phyloP scores from a whole-genome alignment of 2,888 invertebrate species.

The Lasioglossum marginatum region DNA sequence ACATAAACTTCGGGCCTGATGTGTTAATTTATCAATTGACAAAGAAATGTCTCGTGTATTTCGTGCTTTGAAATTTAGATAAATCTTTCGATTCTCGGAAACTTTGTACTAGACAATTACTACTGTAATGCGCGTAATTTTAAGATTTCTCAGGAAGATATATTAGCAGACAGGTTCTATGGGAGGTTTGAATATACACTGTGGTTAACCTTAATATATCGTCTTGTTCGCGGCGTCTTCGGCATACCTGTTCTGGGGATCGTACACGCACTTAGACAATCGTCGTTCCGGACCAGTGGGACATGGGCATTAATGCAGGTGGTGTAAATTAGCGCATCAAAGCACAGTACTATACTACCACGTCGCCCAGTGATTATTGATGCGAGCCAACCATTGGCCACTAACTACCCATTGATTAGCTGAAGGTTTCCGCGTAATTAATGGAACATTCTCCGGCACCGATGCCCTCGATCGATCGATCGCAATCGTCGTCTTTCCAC shows the following conservation, averaged over 20 bases:
- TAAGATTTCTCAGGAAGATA: neutral
- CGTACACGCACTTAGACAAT: slow-evolving; percentile 69
- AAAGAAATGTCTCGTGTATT: neutral
- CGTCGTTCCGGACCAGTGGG: slow-evolving; percentile 69
- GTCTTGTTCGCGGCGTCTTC: slow-evolving; percentile 47
- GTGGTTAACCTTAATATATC: slow-evolving; percentile 60
- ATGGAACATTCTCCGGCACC: slow-evolving; percentile 78
- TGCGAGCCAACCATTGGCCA: slow-evolving; percentile 80
- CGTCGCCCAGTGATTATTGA: slow-evolving; percentile 81
- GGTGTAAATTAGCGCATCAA: slow-evolving; percentile 81
- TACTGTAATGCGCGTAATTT: neutral
- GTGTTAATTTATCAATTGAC: too few species aligned
- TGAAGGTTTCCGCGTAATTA: slow-evolving; percentile 80
- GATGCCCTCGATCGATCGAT: slow-evolving; percentile 43
- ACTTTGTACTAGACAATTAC: neutral
- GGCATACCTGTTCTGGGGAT: slow-evolving; percentile 46
- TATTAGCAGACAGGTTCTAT: neutral
- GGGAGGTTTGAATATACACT: slow-evolving; percentile 19
- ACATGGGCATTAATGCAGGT: slow-evolving; percentile 75
- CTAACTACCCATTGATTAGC: slow-evolving; percentile 83
- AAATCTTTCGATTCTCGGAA: neutral
- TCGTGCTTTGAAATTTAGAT: neutral
- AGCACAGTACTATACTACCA: slow-evolving; percentile 74
- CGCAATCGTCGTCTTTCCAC: slow-evolving; percentile 25
- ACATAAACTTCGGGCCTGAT: too few species aligned